phyloP scores from a whole-genome alignment of 2,113 vertebrate species.

The Anthoscopus minutus region DNA sequence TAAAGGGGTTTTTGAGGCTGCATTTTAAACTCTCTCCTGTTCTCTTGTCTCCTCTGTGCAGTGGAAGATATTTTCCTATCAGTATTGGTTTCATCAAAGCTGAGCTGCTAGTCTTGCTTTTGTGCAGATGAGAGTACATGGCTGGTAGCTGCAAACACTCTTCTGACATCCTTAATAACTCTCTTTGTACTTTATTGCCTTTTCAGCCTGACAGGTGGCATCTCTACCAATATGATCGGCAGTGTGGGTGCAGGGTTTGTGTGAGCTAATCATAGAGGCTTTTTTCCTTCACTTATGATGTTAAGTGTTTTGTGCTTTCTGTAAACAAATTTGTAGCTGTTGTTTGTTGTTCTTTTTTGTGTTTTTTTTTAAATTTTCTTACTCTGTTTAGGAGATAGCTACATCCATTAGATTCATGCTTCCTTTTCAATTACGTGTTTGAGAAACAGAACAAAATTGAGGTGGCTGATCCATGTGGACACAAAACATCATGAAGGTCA shows the following conservation, averaged over 20 bases:
- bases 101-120: neutral
- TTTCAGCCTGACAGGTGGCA: neutral
- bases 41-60: neutral
- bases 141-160: constrained; percentile 3
- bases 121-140: neutral
- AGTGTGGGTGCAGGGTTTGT: neutral
- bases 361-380: neutral
- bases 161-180: neutral
- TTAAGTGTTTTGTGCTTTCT: neutral
- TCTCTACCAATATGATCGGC: neutral
- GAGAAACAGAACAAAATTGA: neutral
- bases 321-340: neutral
- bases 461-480: neutral
- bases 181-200: neutral
- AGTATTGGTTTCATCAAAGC: neutral
- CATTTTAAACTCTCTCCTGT: neutral
- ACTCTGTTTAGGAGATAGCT: neutral
- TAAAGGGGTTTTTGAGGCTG: neutral
- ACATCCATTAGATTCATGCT: neutral
- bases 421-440: neutral
- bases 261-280: neutral
- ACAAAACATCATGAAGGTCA: neutral
- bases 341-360: no score
- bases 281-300: neutral
- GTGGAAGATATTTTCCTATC: neutral